Conservation (phyloP, 2,113 vertebrate species). For the Etia nguti region DNA sequence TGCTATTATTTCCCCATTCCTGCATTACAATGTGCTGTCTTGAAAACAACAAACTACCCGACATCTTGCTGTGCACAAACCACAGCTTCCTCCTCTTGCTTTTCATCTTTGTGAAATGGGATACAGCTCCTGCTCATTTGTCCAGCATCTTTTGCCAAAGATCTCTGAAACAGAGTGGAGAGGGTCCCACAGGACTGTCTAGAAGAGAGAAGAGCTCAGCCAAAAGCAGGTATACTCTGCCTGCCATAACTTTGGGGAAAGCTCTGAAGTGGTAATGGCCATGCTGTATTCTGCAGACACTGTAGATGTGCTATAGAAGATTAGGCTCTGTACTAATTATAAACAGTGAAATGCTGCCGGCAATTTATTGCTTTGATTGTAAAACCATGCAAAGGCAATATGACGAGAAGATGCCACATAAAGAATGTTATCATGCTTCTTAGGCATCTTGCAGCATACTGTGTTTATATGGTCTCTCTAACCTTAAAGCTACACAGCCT, state of each 20-base stretch:
- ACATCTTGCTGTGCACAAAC: neutral
- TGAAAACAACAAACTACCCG: neutral
- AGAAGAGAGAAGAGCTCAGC: slow-evolving; percentile 9
- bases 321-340: neutral
- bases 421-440: neutral
- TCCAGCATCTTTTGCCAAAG: slow-evolving; percentile 28
- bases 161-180: slow-evolving; percentile 25
- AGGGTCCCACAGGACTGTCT: slow-evolving; percentile 30
- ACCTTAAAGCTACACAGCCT: neutral
- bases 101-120: slow-evolving; percentile 25
- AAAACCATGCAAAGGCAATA: neutral
- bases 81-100: neutral
- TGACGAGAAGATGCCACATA: neutral
- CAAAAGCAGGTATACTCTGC: slow-evolving; percentile 39
- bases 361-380: neutral
- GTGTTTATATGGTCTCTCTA: neutral
- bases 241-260: slow-evolving; percentile 6
- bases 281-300: neutral
- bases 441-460: neutral
- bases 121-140: slow-evolving; percentile 47
- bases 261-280: slow-evolving; percentile 26
- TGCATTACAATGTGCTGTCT: neutral
- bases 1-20: neutral
- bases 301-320: neutral
- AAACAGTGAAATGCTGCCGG: neutral